Base-by-base conservation (phyloP, 2,113 vertebrate species). In the Pomatostomus ruficeps region DNA sequence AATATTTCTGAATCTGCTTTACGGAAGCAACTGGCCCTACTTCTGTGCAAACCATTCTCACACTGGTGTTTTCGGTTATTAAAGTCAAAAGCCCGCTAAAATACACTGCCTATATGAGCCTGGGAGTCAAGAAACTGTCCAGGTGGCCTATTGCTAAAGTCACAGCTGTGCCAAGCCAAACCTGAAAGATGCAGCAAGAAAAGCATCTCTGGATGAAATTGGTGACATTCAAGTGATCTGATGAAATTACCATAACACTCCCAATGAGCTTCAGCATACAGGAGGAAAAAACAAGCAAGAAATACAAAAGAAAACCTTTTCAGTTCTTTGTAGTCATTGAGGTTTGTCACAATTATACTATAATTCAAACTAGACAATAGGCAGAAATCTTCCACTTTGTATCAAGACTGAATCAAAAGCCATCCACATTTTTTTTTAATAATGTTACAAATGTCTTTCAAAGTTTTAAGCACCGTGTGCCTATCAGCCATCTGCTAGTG, bases 401-500 rank as follows among this genome's bases (percentile, higher is more conserved):
- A 57, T 61, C 31, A 68, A 79, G 35, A 38, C 9, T 91, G 52
- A 95, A 35, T 68, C n/a, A 88, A 95, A 95, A 82, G 29, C 14
- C 36, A 79, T 46, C 19, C 38, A 88, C 49, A 19, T 52, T 51
- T 29, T 68, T 36, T 68, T 54, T 15, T n/a, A n/a, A 45, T 26
- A 68, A 77, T 2, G 2, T 65, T 78, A 87, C 43, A 89, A 79
- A 90, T 91, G 29, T 76, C 78, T 83, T 54, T 82, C 70, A 73
- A 95, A 91, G 42, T 90, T 96, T 91, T 85, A 93, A 89, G 59
- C 26, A 91, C 46, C 0, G 0, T 72, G 54, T 7, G 45, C 77
- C 88, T 82, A 89, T 55, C 89, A 90, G 63, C 78, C 91, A 93
- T 94, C 93, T 96, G 85, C 91, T 86, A 59, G 18, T 61, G 61